phyloP scores from a whole-genome alignment of 2,888 invertebrate species.

The Chironomus riparius region DNA sequence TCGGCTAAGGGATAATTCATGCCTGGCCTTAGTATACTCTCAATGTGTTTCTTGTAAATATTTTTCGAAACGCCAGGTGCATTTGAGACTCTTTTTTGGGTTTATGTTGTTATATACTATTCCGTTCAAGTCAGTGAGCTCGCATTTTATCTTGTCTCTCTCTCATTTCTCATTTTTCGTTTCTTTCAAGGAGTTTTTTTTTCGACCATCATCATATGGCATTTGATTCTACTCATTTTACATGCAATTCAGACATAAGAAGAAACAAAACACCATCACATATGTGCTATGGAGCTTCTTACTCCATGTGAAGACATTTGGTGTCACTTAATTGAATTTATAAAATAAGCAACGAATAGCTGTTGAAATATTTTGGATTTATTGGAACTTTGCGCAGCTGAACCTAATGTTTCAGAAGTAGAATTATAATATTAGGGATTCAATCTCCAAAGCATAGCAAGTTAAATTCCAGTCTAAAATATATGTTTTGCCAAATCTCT shows the following conservation, averaged over 20 bases:
- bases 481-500: too few species aligned
- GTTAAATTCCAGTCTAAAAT: too few species aligned
- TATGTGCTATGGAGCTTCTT: background rate
- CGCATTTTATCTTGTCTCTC: background rate
- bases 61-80: conserved; percentile 23
- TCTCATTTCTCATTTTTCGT: background rate
- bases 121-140: background rate
- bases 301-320: background rate
- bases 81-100: background rate
- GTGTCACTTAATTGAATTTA: background rate
- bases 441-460: too few species aligned
- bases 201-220: conserved; percentile 9
- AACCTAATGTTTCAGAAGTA: too few species aligned
- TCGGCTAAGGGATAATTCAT: conserved; percentile 21
- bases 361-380: too few species aligned
- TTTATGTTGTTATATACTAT: background rate
- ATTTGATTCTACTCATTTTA: background rate
- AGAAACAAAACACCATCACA: background rate
- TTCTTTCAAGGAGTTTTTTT: background rate
- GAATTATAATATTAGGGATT: too few species aligned
- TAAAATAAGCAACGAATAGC: too few species aligned
- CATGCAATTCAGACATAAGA: background rate
- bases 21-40: background rate
- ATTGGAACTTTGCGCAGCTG: too few species aligned
- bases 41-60: background rate